Evolutionary conservation across 2,113 vertebrate genomes (phyloP), one percentile per base, ranked within the genome.

Genomic region (Pollimyrus isidori): DNA sequence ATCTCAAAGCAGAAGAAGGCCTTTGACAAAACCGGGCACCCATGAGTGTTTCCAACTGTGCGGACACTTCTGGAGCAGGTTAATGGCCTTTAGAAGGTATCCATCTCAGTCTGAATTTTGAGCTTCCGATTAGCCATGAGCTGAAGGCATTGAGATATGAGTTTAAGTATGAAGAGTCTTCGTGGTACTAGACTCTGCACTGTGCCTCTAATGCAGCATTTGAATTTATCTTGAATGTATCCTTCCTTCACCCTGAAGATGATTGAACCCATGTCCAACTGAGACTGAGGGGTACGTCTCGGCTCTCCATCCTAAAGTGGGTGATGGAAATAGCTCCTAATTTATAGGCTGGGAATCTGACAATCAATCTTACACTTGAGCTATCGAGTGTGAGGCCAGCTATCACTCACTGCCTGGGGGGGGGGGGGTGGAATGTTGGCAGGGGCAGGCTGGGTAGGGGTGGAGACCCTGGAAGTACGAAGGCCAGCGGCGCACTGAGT

Each of bases 381-480:
- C 7, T 45, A 50, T 49, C 83, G 50, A 19, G 58, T 53, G 26
- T 23, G 91, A 89, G 26, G n/a, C 49, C 35, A 39, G 92, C 90
- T 92, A 35, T 90, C 93, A 88, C 92, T 90, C 80, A 89, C 89
- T 88, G 91, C 89, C 90, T 15, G 87, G 52, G 52, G 52, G 87
- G 52, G 52, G 52, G 52, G 15, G 13, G 82, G 82, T 2, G 89
- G 69, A n/a, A n/a, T 76, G 69, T 39, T 17, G 45, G 80, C 15
- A 4, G 42, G 39, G 39, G 82, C 19, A 45, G 42, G 21, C 17
- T 35, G 35, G 80, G 23, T 4, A 73, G 88, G 49, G 82, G 88
- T 91, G 91, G 92, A 39, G 30, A 1, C 76, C 35, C 39, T 45
- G 35, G 39, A 82, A 19, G 69, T 58, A 23, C 58, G 69, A 82